Evolutionary conservation across 1,140 invertebrate species (phyloP).

Genomic region (Sycophaga agraensis): DNA sequence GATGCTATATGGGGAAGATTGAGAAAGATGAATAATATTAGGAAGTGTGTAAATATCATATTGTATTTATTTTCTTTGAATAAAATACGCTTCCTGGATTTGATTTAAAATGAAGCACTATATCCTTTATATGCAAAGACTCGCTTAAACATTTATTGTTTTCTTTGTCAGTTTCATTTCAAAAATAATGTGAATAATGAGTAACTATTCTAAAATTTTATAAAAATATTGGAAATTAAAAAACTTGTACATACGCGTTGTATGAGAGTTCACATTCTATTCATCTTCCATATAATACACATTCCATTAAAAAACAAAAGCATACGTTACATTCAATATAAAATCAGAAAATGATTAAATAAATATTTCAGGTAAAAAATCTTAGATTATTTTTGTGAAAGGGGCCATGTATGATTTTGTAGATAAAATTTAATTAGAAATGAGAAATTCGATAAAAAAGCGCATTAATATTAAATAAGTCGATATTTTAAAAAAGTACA

Average conservation of each 20-base stretch:
- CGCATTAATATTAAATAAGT: too few species aligned
- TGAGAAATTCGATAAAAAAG: too few species aligned
- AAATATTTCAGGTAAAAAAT: background rate
- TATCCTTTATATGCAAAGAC: background rate
- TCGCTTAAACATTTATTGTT: slow-evolving; percentile 3
- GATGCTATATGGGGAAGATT: background rate
- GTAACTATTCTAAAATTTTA: too few species aligned
- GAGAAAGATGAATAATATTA: background rate
- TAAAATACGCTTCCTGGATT: slow-evolving; percentile 9
- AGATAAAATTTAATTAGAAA: background rate
- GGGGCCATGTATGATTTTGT: background rate
- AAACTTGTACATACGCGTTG: background rate
- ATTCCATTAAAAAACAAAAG: slow-evolving; percentile 51
- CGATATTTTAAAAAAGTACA: too few species aligned
- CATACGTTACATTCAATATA: background rate
- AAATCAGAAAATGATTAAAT: background rate
- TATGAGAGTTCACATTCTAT: slow-evolving; percentile 24
- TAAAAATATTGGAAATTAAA: too few species aligned
- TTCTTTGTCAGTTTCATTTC: background rate
- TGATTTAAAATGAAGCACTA: background rate
- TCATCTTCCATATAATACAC: slow-evolving; percentile 57
- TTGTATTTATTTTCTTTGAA: slow-evolving; percentile 14
- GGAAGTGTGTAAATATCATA: background rate
- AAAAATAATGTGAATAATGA: background rate
- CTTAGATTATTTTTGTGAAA: background rate